Percentiles rank a stretch among this genome's conserved stretches.
phyloP scores from a whole-genome alignment of 2,113 vertebrate species.

The Phyllostomus discolor region DNA sequence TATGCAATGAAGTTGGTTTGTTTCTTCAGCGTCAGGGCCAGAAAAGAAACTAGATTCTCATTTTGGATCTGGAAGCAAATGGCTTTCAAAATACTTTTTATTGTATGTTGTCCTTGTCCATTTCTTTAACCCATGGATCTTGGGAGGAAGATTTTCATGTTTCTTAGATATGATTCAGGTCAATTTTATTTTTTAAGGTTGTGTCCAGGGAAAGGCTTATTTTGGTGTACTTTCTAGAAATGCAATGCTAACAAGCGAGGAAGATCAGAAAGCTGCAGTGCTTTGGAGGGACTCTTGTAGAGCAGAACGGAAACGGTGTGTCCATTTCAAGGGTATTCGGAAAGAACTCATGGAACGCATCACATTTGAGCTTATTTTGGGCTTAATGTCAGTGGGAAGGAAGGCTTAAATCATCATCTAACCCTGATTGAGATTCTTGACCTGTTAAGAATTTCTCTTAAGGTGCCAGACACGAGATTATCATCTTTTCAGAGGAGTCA shows the following conservation, averaged over 20 bases:
- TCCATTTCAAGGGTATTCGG: background rate
- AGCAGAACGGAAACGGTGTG: background rate
- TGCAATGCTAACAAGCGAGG: background rate
- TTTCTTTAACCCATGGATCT: background rate
- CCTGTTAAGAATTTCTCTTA: constrained; percentile 52
- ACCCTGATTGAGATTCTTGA: constrained; percentile 27
- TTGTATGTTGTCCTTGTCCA: background rate
- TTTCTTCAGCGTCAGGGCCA: background rate
- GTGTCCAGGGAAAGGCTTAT: background rate
- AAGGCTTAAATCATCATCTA: background rate
- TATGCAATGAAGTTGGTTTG: background rate
- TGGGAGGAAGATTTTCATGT: background rate
- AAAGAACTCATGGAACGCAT: background rate
- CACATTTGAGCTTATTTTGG: background rate
- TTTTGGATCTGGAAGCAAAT: constrained; percentile 23
- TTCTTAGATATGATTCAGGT: background rate
- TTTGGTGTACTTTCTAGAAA: constrained; percentile 25
- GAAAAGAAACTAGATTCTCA: background rate
- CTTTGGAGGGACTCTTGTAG: background rate
- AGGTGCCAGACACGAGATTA: constrained; percentile 56
- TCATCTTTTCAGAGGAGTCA: constrained; percentile 53
- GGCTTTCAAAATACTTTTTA: background rate
- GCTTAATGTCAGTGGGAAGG: constrained; percentile 8
- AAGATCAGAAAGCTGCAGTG: background rate
- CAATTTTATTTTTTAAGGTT: constrained; percentile 9